A percentile compares a stretch with the other conserved stretches of the same genome.
These are phyloP conservation scores for Nylanderia fulva DNA, from an alignment of 1,140 invertebrate species.

Conservation along the genomic window DNA sequence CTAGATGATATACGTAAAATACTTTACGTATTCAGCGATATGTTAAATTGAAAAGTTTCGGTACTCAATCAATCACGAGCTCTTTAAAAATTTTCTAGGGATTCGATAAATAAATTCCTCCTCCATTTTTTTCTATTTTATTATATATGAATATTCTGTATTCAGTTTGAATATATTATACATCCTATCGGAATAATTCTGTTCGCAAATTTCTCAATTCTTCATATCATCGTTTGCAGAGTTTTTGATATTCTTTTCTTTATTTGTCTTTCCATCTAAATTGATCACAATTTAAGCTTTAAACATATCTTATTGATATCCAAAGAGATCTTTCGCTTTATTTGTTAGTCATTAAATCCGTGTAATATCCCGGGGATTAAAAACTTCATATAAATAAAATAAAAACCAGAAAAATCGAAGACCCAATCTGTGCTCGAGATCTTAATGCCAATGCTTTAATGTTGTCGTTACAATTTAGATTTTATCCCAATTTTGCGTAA, in stretches of 20 bases:
- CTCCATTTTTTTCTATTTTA: neutral
- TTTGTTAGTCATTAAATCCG: neutral
- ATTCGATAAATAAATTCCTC: slow-evolving; percentile 16
- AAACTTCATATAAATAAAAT: slow-evolving; percentile 1
- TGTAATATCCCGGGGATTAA: neutral
- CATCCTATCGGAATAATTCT: slow-evolving; percentile 11
- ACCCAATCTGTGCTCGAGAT: slow-evolving; percentile 27
- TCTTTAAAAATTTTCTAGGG: slow-evolving; percentile 32
- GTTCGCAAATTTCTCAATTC: neutral
- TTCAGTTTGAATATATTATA: neutral
- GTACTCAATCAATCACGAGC: slow-evolving; percentile 34
- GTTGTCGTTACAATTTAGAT: slow-evolving; percentile 54
- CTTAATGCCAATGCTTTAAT: slow-evolving; percentile 20
- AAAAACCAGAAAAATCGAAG: neutral
- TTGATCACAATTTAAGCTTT: neutral
- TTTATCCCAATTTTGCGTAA: slow-evolving; percentile 1
- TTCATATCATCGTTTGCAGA: neutral
- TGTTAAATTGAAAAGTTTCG: slow-evolving; percentile 50
- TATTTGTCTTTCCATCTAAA: no score
- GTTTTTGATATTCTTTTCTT: neutral
- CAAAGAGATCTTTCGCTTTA: neutral
- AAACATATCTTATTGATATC: no score
- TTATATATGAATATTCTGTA: neutral
- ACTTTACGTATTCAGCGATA: slow-evolving; percentile 39
- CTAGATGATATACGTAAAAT: slow-evolving; percentile 21